These are phyloP conservation scores for Brachymystax lenok DNA, from an alignment of 2,797 vertebrate species.

Conservation along the genomic window DNA sequence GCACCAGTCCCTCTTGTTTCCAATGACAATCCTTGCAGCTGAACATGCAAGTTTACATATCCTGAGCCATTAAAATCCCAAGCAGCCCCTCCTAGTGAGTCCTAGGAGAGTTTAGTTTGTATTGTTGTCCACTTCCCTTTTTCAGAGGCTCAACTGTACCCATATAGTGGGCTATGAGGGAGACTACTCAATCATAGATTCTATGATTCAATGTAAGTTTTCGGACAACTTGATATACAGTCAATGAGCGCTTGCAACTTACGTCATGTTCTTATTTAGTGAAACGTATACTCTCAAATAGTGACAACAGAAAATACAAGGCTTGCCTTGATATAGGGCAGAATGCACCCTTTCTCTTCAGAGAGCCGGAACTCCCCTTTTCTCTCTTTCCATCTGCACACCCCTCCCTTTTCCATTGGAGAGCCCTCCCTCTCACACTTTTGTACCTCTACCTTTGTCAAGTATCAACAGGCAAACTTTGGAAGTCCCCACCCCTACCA, in stretches of 20 bases:
- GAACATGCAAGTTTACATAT: constrained; percentile 10
- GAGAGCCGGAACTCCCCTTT: background rate
- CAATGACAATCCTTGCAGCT: constrained; percentile 11
- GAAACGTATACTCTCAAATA: constrained; percentile 3
- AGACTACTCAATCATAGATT: background rate
- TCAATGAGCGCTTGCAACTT: background rate
- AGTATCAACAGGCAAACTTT: constrained; percentile 71
- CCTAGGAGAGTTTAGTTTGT: constrained; percentile 24
- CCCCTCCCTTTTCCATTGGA: constrained; percentile 29
- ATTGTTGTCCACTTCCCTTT: constrained; percentile 61
- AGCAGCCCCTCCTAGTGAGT: background rate
- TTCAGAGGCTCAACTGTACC: constrained; percentile 17
- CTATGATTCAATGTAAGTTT: background rate
- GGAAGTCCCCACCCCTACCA: constrained; percentile 57
- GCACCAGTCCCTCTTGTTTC: background rate
- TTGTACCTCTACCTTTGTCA: constrained; percentile 69
- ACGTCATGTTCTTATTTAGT: background rate
- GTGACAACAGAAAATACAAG: constrained; percentile 57
- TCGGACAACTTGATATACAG: background rate
- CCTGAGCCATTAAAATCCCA: constrained; percentile 8
- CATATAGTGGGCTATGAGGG: background rate
- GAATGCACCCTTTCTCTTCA: background rate
- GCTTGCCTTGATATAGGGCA: constrained; percentile 34
- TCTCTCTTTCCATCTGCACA: constrained; percentile 6
- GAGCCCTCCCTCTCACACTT: background rate